phyloP scores from a whole-genome alignment of 2,113 vertebrate genomes.

The Panurus biarmicus region DNA sequence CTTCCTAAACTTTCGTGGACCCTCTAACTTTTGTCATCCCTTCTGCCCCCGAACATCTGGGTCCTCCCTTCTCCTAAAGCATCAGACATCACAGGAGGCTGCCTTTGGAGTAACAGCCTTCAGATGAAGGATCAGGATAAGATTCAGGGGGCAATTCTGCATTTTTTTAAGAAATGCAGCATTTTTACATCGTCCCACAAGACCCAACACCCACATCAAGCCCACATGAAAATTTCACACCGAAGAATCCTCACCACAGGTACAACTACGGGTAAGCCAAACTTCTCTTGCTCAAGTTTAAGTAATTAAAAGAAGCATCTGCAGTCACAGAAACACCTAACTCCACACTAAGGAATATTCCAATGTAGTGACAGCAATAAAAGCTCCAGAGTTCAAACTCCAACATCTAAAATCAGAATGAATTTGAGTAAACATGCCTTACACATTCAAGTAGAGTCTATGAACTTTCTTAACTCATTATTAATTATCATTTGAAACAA shows the following conservation, averaged over 20 bases:
- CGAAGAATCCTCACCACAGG: neutral
- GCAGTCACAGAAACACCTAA: neutral
- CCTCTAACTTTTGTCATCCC: neutral
- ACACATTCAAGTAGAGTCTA: neutral
- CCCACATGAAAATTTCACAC: neutral
- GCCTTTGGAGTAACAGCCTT: neutral
- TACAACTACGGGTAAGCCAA: neutral
- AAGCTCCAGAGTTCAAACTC: neutral
- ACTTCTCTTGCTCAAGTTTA: neutral
- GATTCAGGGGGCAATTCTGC: neutral
- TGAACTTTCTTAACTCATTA: neutral
- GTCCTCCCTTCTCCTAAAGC: neutral
- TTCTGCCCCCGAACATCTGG: neutral
- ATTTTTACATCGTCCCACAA: neutral
- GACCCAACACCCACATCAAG: neutral
- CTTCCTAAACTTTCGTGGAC: neutral
- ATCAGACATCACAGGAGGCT: neutral
- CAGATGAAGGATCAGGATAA: neutral
- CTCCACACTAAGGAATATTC: neutral
- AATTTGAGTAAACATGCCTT: neutral
- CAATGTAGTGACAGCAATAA: rapidly evolving
- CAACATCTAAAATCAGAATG: neutral
- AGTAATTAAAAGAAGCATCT: neutral
- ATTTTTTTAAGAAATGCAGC: neutral
- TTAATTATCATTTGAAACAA: neutral